phyloP scores from a whole-genome alignment of 2,113 vertebrate genomes.

The Dasyurus viverrinus region DNA sequence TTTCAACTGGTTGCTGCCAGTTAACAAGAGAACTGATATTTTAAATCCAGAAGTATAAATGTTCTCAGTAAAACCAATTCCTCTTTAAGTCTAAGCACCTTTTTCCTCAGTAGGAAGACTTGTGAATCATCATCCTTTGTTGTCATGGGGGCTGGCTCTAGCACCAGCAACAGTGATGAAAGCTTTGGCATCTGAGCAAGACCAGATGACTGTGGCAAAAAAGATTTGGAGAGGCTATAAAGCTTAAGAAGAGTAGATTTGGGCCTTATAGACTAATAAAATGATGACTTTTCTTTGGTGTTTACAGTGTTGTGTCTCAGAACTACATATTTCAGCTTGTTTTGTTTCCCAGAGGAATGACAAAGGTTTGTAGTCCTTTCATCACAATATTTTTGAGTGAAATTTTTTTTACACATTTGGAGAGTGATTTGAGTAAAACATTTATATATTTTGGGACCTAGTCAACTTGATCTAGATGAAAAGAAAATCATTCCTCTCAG shows the following conservation, averaged over 20 bases:
- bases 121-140: conserved; percentile 60
- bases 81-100: not conserved
- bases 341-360: conserved; percentile 6
- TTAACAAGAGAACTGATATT: not conserved
- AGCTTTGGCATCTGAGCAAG: conserved; percentile 67
- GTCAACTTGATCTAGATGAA: conserved; percentile 70
- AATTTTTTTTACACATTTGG: conserved; percentile 44
- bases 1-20: not conserved
- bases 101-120: conserved; percentile 27
- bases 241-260: conserved; percentile 21
- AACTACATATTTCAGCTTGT: conserved; percentile 42
- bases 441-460: conserved; percentile 59
- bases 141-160: conserved; percentile 59
- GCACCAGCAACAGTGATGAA: conserved; percentile 61
- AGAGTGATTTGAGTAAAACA: conserved; percentile 54
- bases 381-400: conserved; percentile 42
- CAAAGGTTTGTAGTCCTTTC: conserved; percentile 62
- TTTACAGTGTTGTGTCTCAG: conserved; percentile 66
- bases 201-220: conserved; percentile 72
- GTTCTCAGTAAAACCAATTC: conserved; percentile 16
- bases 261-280: conserved; percentile 65
- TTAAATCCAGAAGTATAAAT: not conserved
- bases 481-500: conserved; percentile 62
- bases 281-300: conserved; percentile 67
- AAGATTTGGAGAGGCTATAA: conserved; percentile 55